phyloP scores from a whole-genome alignment of 2,113 vertebrate species.

The Myiopsitta monachus region DNA sequence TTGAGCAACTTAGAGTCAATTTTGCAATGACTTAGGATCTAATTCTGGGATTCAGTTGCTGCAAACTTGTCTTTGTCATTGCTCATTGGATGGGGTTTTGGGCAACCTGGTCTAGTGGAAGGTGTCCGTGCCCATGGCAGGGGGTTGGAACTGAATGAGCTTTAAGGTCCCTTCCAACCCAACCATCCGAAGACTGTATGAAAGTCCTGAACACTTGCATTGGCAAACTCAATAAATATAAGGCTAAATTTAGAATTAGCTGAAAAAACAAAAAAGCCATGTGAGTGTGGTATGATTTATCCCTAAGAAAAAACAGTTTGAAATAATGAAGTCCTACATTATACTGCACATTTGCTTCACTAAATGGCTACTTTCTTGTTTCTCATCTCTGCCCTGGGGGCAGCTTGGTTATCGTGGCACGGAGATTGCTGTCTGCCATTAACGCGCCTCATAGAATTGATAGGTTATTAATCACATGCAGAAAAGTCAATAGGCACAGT shows the following conservation, averaged over 20 bases:
- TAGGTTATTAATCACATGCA: neutral
- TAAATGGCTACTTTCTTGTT: neutral
- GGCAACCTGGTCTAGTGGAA: neutral
- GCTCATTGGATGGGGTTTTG: neutral
- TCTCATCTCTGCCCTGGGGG: neutral
- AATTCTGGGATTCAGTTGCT: neutral
- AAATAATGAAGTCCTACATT: neutral
- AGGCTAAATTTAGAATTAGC: neutral
- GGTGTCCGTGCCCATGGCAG: no score
- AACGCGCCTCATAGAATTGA: neutral
- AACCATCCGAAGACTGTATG: neutral
- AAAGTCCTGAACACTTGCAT: neutral
- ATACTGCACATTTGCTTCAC: neutral
- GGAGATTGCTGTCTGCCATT: neutral
- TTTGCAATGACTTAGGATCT: neutral
- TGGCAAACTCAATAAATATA: neutral
- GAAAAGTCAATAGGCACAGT: neutral
- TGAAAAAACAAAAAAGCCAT: neutral
- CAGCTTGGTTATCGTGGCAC: rapidly evolving
- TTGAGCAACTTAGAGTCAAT: neutral
- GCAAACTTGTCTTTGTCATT: neutral
- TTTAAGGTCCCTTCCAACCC: neutral
- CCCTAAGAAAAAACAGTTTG: neutral
- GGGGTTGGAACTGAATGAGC: neutral
- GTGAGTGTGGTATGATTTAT: neutral